A percentile compares a stretch with the other conserved stretches of the same genome.
These are phyloP conservation scores for Dinoponera quadriceps DNA, from an alignment of 1,140 invertebrate species.

Conservation along the genomic window DNA sequence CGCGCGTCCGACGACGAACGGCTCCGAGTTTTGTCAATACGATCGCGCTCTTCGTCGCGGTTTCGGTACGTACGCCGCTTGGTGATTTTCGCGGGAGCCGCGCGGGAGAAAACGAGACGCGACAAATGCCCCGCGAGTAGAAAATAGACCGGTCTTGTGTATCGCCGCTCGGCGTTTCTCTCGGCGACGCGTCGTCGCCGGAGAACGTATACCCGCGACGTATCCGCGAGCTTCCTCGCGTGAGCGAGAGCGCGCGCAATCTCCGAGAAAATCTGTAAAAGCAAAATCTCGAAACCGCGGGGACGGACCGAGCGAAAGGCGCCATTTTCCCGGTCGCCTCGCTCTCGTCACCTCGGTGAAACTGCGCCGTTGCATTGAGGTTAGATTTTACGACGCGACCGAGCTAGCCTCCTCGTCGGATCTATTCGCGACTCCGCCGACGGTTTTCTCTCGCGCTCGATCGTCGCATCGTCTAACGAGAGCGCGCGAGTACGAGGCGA, in stretches of 20 bases:
- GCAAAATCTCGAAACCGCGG: not conserved
- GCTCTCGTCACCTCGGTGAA: constrained; percentile 28
- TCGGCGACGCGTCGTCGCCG: too few species aligned
- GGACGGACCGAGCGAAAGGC: constrained; percentile 1
- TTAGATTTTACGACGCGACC: constrained; percentile 50
- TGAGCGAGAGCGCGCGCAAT: not conserved
- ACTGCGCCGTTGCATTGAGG: constrained; percentile 31
- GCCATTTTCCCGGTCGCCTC: constrained; percentile 34
- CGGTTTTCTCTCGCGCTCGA: constrained; percentile 45
- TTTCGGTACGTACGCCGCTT: constrained; percentile 40
- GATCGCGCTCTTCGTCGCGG: constrained; percentile 20
- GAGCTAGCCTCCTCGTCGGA: not conserved
- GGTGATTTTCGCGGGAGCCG: constrained; percentile 6
- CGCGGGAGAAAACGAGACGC: not conserved
- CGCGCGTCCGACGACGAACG: not conserved
- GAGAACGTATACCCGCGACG: not conserved
- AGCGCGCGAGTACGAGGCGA: constrained; percentile 57
- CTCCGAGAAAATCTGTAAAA: not conserved
- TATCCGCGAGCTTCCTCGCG: not conserved
- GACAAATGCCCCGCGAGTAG: constrained; percentile 21
- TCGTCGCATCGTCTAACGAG: constrained; percentile 61
- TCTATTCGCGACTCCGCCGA: constrained; percentile 32
- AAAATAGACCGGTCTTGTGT: constrained; percentile 41
- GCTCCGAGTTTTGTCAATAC: constrained; percentile 24
- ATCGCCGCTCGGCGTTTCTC: too few species aligned